Evolutionary conservation across 2,113 vertebrate genomes (phyloP).

Genomic region (Leucopsar rothschildi): DNA sequence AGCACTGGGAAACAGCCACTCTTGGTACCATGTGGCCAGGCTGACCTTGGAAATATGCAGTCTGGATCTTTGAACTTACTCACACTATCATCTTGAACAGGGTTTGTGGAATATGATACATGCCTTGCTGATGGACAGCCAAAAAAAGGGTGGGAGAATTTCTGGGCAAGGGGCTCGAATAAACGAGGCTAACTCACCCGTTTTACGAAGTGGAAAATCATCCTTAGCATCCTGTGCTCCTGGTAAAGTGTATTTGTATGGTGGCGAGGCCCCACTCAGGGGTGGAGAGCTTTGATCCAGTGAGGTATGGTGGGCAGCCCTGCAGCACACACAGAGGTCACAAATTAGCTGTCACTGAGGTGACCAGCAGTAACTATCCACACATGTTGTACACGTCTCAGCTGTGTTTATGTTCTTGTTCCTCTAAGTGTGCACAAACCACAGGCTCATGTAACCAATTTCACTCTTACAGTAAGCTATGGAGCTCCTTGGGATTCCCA

Average conservation of each 20-base stretch:
- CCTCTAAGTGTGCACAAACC: slow-evolving; percentile 28
- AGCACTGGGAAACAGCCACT: not conserved
- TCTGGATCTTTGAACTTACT: not conserved
- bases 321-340: slow-evolving; percentile 67
- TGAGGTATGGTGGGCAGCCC: slow-evolving; percentile 94
- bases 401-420: slow-evolving; percentile 59
- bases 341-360: slow-evolving; percentile 11
- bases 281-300: slow-evolving; percentile 98
- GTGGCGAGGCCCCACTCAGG: slow-evolving; percentile 88
- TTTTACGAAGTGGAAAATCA: slow-evolving; percentile 98
- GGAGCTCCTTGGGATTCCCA: slow-evolving; percentile 5
- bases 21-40: not conserved
- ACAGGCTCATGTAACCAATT: slow-evolving; percentile 43
- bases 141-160: not conserved
- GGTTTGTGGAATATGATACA: not conserved
- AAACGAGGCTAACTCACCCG: slow-evolving; percentile 76
- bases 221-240: slow-evolving; percentile 88
- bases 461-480: not conserved
- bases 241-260: slow-evolving; percentile 89
- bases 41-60: not conserved
- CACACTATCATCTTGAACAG: not conserved
- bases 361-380: slow-evolving; percentile 59
- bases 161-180: not conserved
- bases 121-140: not conserved
- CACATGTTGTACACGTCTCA: slow-evolving; percentile 41